Percentiles rank a stretch among this genome's conserved stretches.
Conservation (phyloP, 2,888 invertebrate species). For the Emesis furor region DNA sequence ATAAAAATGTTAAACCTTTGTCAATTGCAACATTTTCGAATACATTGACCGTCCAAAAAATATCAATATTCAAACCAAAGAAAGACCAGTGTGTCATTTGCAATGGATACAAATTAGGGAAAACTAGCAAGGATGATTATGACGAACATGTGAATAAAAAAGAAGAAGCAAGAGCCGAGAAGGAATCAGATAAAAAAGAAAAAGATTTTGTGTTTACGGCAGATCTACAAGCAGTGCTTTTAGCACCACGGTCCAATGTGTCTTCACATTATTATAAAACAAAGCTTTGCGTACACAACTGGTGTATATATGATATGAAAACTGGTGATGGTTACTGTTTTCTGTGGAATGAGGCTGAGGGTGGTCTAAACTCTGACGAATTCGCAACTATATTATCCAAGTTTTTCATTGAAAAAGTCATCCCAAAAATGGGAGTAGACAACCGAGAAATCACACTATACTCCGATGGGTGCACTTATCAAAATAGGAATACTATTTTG, state of each 20-base stretch:
- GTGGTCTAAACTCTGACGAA: conserved; percentile 51
- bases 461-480: conserved; percentile 65
- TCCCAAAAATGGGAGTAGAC: conserved; percentile 40
- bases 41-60: conserved; percentile 26
- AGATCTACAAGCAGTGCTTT: background rate
- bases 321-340: conserved; percentile 58
- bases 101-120: conserved; percentile 26
- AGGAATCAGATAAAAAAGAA: conserved; percentile 54
- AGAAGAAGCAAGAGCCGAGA: conserved; percentile 59
- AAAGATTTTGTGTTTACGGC: conserved; percentile 36
- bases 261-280: background rate
- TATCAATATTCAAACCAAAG: conserved; percentile 49
- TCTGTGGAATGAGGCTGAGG: conserved; percentile 65
- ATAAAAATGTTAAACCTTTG: conserved; percentile 22
- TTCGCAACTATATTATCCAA: conserved; percentile 63
- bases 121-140: conserved; percentile 17
- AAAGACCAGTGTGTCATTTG: conserved; percentile 43
- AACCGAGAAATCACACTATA: conserved; percentile 52
- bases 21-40: conserved; percentile 37
- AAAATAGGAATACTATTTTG: conserved; percentile 64
- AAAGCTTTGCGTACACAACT: conserved; percentile 52
- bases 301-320: conserved; percentile 59
- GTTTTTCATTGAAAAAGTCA: conserved; percentile 35
- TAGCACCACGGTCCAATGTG: background rate
- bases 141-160: conserved; percentile 52